These are phyloP conservation scores for Pyrgus malvae DNA, from an alignment of 2,888 invertebrate species.

Conservation along the genomic window DNA sequence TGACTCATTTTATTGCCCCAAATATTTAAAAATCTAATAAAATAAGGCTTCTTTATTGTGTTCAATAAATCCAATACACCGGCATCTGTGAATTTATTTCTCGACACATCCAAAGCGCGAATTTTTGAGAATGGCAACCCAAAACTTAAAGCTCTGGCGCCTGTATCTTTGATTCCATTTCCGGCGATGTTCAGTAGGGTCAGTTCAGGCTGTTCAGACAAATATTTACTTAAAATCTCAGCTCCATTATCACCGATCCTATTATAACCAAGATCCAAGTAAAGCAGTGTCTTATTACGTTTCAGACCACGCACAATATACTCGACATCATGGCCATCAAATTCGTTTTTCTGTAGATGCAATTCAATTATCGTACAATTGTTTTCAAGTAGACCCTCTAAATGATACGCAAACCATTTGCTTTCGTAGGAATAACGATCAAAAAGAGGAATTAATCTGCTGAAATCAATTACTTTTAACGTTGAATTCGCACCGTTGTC, in stretches of 20 bases:
- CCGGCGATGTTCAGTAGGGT: slow-evolving; percentile 77
- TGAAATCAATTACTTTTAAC: slow-evolving; percentile 64
- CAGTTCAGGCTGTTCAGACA: slow-evolving; percentile 72
- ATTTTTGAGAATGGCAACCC: slow-evolving; percentile 82
- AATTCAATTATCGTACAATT: slow-evolving; percentile 74
- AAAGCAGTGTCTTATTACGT: slow-evolving; percentile 73
- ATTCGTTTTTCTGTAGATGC: slow-evolving; percentile 82
- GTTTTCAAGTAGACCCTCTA: slow-evolving; percentile 63
- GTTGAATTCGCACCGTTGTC: slow-evolving; percentile 59
- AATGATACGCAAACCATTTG: slow-evolving; percentile 76
- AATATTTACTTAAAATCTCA: slow-evolving; percentile 76
- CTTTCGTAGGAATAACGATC: slow-evolving; percentile 66
- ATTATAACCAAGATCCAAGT: slow-evolving; percentile 83
- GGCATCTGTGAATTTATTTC: slow-evolving; percentile 78
- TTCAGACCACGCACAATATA: slow-evolving; percentile 75
- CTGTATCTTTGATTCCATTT: slow-evolving; percentile 79
- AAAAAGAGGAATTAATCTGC: slow-evolving; percentile 58
- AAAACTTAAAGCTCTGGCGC: slow-evolving; percentile 80
- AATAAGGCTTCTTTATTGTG: slow-evolving; percentile 77
- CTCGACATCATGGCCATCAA: slow-evolving; percentile 83
- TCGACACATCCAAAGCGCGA: slow-evolving; percentile 78
- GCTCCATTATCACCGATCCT: slow-evolving; percentile 83
- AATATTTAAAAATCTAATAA: slow-evolving; percentile 62
- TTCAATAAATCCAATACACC: slow-evolving; percentile 80
- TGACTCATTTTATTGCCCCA: slow-evolving; percentile 69